Base-by-base conservation (phyloP, 2,797 vertebrate genomes). In the Picus viridis region DNA sequence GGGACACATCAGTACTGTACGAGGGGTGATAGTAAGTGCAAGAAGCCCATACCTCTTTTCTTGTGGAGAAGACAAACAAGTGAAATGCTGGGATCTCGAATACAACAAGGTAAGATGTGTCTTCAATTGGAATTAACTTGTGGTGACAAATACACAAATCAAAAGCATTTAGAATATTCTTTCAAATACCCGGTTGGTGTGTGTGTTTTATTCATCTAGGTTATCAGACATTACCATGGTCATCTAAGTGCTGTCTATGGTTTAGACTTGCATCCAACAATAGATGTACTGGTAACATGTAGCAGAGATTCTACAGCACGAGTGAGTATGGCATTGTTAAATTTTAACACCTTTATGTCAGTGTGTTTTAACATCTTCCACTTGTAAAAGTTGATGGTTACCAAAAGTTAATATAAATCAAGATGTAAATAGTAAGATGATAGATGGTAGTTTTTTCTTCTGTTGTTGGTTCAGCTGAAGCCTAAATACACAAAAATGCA, bases 21-120 rank as follows among this genome's bases (percentile, higher is more conserved):
- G 99, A 6, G 99, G 99, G 0, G 99, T 99, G 83, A 99, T 99
- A 3, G 98, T 99, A 65, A 99, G 99, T 95, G 97, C 82, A 5
- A 98, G 99, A 75, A 99, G 99, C 95, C 99, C 99, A 0, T 99
- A 99, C 91, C 98, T 99, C 19, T 99, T 99, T 96, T 99, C 99
- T 81, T 99, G 99, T 88, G 99, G 99, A 72, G 99, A 99, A 96
- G 99, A 99, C 97, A 99, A 99, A 80, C 99, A 99, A 78, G 99
- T 99, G 93, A 99, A 99, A 83, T 99, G 99, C 96, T 99, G 99
- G 99, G 99, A 99, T 97, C 98, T 99, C 67, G 99, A 99, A 94
- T 99, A 99, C 94, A 99, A 99, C 96, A 99, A 99, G 98, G 99
- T 99, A 90, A 34, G 67, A 12, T 59, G 7, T n/a, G 47, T 64